Base-by-base conservation (phyloP, 92 coral and sea anemone species). In the Paragorgia papillata region DNA sequence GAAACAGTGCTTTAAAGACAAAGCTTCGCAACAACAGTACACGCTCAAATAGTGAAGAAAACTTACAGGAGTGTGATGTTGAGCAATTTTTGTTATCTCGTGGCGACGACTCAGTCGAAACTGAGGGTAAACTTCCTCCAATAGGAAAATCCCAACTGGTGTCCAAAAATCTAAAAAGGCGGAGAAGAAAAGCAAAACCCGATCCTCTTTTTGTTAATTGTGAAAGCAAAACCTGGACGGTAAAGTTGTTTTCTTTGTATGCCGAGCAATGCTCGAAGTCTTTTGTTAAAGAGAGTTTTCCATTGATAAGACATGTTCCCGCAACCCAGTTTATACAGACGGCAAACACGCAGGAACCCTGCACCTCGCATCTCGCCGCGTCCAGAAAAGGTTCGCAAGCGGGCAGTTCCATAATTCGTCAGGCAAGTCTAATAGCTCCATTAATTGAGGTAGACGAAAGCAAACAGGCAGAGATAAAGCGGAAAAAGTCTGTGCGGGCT, bases 161-260 rank as follows among this genome's bases (percentile, higher is more conserved):
- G 17, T n/a, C 26, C 20, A 51, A 51, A 17, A 51, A 22, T n/a
- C 17, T 51, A 51, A 51, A 51, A 51, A 51, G n/a, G 17, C 58
- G 3, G 4, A 5, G 8, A 51, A 51, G 26, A n/a, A 51, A 51
- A 17, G 58, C 58, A 17, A 51, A 51, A 17, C 21, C 21, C 58
- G 17, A 51, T 5, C 7, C 5, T 6, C 58, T 17, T 51, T 6
- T 37, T 4, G 43, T 37, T 37, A 10, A 10, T 10, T n/a, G n/a
- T n/a, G 43, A 37, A 10, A 37, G 43, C 43, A 37, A 4, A 37
- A 4, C 6, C 10, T 37, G 4, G 43, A 37, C 58, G 20, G 58
- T 51, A 22, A 51, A 51, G 26, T 51, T 51, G 17, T 51, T 51
- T 22, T 51, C 58, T 17, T n/a, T 51, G 58, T 51, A 51, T n/a